phyloP scores from a whole-genome alignment of 2,888 invertebrate genomes.

The Tipula confusa region DNA sequence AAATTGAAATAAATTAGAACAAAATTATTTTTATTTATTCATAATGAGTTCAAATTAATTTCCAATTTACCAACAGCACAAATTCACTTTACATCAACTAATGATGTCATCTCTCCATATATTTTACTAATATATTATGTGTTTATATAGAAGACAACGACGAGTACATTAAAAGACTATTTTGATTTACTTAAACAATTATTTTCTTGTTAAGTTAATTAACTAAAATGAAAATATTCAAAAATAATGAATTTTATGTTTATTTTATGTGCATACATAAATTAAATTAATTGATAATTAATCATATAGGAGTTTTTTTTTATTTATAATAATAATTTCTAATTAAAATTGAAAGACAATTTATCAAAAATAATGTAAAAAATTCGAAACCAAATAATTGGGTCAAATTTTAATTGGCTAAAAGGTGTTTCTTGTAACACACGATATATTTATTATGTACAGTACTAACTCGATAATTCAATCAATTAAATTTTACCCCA shows the following conservation, averaged over 20 bases:
- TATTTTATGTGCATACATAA: background rate
- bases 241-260: background rate
- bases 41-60: background rate
- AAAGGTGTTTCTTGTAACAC: constrained; percentile 7
- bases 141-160: background rate
- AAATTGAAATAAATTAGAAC: background rate
- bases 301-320: background rate
- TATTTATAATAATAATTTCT: too few relatives aligned
- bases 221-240: background rate
- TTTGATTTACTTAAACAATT: background rate
- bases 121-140: background rate
- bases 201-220: background rate
- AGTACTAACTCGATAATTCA: too few relatives aligned
- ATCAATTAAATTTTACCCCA: too few relatives aligned
- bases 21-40: background rate
- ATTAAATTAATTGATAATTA: background rate
- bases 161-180: background rate
- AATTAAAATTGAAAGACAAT: background rate
- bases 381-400: background rate
- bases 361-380: background rate
- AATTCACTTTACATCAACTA: background rate
- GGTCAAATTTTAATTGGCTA: constrained; percentile 5
- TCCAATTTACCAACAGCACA: background rate
- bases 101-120: background rate
- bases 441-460: background rate